A percentile compares a stretch with the other conserved stretches of the same genome.
Evolutionary conservation across 2,888 invertebrate genomes (phyloP).

Genomic region (Epicampocera succincta): DNA sequence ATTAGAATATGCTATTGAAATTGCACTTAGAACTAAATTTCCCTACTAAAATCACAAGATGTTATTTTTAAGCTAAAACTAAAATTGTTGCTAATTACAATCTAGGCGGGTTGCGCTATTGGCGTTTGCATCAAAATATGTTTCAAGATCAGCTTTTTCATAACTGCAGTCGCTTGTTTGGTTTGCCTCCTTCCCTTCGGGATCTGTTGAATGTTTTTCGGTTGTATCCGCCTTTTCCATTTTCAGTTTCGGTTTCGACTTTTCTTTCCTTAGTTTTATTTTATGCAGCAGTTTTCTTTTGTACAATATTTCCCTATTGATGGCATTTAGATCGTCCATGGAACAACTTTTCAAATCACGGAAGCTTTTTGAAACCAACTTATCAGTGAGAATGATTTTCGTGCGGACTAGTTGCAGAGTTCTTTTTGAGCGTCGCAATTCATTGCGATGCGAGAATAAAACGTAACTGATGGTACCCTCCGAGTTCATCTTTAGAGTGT

Average conservation of each 20-base stretch:
- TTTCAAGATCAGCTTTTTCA: no score
- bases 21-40: no score
- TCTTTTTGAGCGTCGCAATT: neutral
- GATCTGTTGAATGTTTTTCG: neutral
- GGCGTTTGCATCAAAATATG: no score
- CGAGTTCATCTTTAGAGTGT: no score
- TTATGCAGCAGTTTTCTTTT: neutral
- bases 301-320: neutral
- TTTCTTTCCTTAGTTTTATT: neutral
- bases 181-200: neutral
- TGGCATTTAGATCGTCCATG: neutral
- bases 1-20: no score
- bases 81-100: no score
- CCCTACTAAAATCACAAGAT: no score
- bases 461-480: no score
- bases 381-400: neutral
- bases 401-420: neutral
- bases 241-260: neutral
- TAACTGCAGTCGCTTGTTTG: neutral
- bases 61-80: no score
- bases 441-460: no score
- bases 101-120: no score
- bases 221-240: neutral
- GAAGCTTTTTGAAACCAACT: neutral
- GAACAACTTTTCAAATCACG: neutral